Evolutionary conservation across 2,113 vertebrate species (phyloP).

Genomic region (Stictonetta naevosa): DNA sequence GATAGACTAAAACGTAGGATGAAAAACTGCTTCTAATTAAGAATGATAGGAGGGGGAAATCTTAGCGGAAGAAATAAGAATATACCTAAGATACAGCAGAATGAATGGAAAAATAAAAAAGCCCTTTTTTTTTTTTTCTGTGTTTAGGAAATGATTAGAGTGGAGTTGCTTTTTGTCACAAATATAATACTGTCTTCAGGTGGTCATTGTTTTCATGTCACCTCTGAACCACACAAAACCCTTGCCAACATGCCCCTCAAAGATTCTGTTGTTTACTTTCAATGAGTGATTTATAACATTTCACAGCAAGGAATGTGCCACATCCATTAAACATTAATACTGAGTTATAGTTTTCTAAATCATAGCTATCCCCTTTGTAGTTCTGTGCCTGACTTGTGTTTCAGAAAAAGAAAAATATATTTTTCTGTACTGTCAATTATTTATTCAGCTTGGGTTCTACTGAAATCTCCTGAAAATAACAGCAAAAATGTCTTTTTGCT

Average conservation of each 20-base stretch:
- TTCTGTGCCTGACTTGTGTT: conserved; percentile 41
- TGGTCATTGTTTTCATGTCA: conserved; percentile 44
- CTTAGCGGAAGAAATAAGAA: conserved; percentile 47
- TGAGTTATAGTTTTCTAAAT: conserved; percentile 55
- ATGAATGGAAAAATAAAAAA: not conserved
- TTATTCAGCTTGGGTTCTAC: not conserved
- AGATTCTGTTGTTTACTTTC: conserved; percentile 50
- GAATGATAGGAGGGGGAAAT: conserved; percentile 38
- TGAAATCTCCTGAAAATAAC: not conserved
- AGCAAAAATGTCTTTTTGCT: not conserved
- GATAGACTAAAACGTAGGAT: conserved; percentile 35
- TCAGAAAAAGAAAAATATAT: conserved; percentile 34
- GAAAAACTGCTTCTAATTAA: conserved; percentile 53
- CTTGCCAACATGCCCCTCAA: conserved; percentile 12
- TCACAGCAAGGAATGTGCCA: conserved; percentile 44
- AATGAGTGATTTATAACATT: conserved; percentile 56
- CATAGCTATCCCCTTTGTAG: conserved; percentile 19
- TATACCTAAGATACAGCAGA: conserved; percentile 5
- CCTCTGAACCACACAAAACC: conserved; percentile 46
- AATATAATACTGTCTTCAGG: conserved; percentile 35
- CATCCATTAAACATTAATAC: conserved; percentile 65
- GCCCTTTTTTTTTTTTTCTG: not conserved
- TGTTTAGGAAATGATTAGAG: conserved; percentile 16
- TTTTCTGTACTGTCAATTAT: conserved; percentile 32
- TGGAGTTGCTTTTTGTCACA: conserved; percentile 31